Percentiles rank a stretch among this genome's conserved stretches.
Evolutionary conservation across 2,113 vertebrate species (phyloP).

Genomic region (Sitta europaea): DNA sequence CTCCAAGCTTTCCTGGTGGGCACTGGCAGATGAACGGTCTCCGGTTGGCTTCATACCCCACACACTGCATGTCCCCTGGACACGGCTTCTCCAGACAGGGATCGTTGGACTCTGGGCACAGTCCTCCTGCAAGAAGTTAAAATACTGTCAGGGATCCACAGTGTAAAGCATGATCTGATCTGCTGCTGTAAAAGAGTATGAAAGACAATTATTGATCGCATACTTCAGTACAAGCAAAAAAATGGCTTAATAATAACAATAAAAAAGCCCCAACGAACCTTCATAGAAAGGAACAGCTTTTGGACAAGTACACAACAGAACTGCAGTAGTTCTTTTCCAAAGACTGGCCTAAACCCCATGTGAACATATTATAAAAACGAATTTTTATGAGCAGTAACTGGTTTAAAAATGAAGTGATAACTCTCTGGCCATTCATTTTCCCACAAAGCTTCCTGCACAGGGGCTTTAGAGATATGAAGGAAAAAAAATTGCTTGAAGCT

Average conservation of each 20-base stretch:
- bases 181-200: background rate
- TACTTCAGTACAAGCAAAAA: background rate
- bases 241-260: background rate
- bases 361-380: background rate
- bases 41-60: constrained; percentile 81
- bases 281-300: background rate
- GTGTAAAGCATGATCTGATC: background rate
- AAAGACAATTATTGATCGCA: background rate
- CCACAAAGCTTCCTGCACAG: background rate
- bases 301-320: background rate
- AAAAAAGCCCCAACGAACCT: background rate
- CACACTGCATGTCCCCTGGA: constrained; percentile 94
- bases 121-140: constrained; percentile 76
- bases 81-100: constrained; percentile 89
- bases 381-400: background rate
- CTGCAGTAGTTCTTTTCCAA: background rate
- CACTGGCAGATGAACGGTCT: constrained; percentile 92
- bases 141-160: background rate
- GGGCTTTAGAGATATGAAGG: background rate
- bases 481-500: background rate
- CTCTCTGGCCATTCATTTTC: background rate
- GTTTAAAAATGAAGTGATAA: background rate
- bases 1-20: constrained; percentile 91
- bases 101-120: constrained; percentile 82
- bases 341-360: background rate